A percentile compares a stretch with the other conserved stretches of the same genome.
phyloP scores from a whole-genome alignment of 2,888 invertebrate species.

The Tiphia femorata region DNA sequence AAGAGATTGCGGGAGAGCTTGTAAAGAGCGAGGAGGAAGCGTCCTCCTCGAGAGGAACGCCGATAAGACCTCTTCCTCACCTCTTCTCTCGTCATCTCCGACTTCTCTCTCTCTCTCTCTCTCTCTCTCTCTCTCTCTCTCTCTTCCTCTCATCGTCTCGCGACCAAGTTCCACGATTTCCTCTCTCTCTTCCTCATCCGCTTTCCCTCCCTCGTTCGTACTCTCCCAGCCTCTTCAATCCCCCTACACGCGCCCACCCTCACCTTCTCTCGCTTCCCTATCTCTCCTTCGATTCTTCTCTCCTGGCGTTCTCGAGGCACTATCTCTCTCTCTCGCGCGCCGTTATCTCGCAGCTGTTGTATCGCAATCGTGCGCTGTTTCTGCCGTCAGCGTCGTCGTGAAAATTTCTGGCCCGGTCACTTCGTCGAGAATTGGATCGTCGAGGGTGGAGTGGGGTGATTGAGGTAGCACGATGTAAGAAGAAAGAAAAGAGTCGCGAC shows the following conservation, averaged over 20 bases:
- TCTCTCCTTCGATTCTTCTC: conserved; percentile 21
- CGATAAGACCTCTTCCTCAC: conserved; percentile 24
- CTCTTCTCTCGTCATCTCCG: conserved; percentile 2
- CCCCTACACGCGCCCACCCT: conserved; percentile 13
- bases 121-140: conserved; percentile 25
- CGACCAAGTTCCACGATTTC: no score
- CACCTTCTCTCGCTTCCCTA: conserved; percentile 10
- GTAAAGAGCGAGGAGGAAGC: conserved; percentile 18
- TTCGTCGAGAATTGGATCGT: no score
- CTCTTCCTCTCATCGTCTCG: conserved; percentile 8
- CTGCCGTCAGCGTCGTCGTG: no score
- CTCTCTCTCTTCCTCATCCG: no score
- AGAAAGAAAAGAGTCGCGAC: no score
- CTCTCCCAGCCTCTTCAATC: no score
- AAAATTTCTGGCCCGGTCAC: neutral
- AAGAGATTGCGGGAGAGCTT: conserved; percentile 9
- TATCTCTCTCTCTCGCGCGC: conserved; percentile 20
- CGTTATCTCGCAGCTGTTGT: conserved; percentile 3
- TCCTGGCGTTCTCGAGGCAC: conserved; percentile 28
- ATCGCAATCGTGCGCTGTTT: neutral
- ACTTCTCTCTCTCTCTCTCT: conserved; percentile 22
- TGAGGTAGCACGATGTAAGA: no score
- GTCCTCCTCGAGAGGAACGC: conserved; percentile 16
- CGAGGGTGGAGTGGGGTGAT: no score
- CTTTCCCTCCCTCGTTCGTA: no score